Conservation (phyloP, 2,888 invertebrate species). For the Lasioglossum leucozonium region DNA sequence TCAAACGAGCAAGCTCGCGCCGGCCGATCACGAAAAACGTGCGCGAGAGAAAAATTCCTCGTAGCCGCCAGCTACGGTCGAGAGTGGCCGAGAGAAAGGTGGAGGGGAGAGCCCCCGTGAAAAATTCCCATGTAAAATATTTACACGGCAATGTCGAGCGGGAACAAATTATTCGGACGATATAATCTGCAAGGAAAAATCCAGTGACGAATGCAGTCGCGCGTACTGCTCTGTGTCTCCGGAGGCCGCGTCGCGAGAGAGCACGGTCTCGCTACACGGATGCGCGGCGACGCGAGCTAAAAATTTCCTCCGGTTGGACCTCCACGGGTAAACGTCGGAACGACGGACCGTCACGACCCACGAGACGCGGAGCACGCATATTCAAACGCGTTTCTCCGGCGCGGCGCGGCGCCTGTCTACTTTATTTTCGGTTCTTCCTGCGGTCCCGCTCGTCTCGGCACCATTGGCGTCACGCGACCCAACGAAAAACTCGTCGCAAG, state of each 20-base stretch:
- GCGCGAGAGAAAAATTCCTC: slow-evolving; percentile 14
- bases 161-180: slow-evolving; percentile 43
- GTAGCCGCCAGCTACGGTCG: not conserved
- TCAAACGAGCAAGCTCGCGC: not conserved
- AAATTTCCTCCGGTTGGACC: slow-evolving; percentile 69
- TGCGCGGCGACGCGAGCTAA: slow-evolving; percentile 64
- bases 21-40: slow-evolving; percentile 4
- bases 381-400: slow-evolving; percentile 63
- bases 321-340: slow-evolving; percentile 46
- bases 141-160: slow-evolving; percentile 32
- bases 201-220: slow-evolving; percentile 47
- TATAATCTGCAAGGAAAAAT: slow-evolving; percentile 30
- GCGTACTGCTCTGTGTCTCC: slow-evolving; percentile 49
- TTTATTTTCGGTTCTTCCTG: slow-evolving; percentile 81
- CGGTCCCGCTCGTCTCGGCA: slow-evolving; percentile 64
- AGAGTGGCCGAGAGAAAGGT: too few relatives aligned
- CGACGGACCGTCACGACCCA: slow-evolving; percentile 11
- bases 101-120: slow-evolving; percentile 12
- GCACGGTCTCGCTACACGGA: slow-evolving; percentile 49
- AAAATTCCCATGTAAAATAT: slow-evolving; percentile 45
- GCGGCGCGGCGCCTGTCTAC: slow-evolving; percentile 72
- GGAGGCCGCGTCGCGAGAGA: slow-evolving; percentile 30
- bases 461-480: slow-evolving; percentile 70
- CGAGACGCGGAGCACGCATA: slow-evolving; percentile 51
- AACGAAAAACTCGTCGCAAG: slow-evolving; percentile 64